Conservation (phyloP, 2,113 vertebrate species). For the Lophochroa leadbeateri region DNA sequence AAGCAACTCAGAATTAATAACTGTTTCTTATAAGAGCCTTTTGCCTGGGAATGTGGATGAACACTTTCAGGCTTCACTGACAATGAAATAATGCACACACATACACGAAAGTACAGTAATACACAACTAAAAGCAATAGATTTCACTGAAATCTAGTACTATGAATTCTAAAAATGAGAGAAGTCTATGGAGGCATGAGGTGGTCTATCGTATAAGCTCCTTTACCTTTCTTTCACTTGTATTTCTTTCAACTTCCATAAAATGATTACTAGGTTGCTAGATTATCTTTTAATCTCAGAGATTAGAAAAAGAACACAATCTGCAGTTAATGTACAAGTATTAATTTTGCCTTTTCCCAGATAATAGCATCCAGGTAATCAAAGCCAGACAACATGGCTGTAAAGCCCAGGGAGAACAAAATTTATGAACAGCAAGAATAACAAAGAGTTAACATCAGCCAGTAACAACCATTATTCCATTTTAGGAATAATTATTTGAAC, state of each 20-base stretch:
- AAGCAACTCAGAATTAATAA: not conserved
- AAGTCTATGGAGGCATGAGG: not conserved
- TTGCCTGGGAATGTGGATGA: not conserved
- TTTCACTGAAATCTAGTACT: not conserved
- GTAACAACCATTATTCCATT: not conserved
- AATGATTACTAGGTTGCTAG: not conserved
- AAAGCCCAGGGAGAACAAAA: not conserved
- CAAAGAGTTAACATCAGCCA: not conserved
- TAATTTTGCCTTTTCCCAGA: not conserved
- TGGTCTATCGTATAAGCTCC: not conserved
- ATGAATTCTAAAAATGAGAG: not conserved
- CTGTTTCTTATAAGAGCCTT: not conserved
- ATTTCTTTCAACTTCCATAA: not conserved
- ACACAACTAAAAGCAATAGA: not conserved
- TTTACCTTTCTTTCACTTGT: not conserved
- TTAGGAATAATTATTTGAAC: conserved; percentile 16
- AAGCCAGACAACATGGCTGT: not conserved
- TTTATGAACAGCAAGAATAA: not conserved
- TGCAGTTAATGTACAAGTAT: not conserved
- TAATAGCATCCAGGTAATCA: not conserved
- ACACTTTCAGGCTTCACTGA: not conserved
- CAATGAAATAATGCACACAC: not conserved
- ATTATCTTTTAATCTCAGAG: not conserved
- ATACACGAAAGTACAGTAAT: not conserved
- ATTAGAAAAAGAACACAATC: not conserved